Evolutionary conservation across 2,888 invertebrate species (phyloP).

Genomic region (Apodemia hepburni): DNA sequence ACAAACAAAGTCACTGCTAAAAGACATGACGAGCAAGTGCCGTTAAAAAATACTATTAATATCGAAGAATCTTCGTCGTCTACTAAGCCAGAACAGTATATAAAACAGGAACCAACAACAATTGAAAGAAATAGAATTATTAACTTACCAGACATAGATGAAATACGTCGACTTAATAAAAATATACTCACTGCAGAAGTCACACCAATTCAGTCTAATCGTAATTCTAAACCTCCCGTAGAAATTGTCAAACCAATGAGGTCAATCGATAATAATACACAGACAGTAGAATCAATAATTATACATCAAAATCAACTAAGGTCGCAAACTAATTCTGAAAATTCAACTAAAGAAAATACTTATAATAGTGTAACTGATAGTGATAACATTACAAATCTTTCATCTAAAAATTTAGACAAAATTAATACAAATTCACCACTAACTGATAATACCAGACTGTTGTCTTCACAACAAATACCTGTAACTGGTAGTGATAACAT

Average conservation of each 20-base stretch:
- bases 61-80: not conserved
- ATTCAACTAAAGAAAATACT: no score
- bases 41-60: not conserved
- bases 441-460: no score
- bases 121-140: constrained; percentile 51
- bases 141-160: constrained; percentile 51
- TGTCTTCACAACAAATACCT: no score
- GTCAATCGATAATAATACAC: not conserved
- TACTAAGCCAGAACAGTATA: not conserved
- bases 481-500: no score
- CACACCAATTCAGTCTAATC: constrained; percentile 45
- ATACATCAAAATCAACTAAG: no score
- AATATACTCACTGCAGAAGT: constrained; percentile 57
- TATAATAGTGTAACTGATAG: no score
- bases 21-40: constrained; percentile 23
- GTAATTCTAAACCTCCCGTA: constrained; percentile 27
- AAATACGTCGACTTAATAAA: constrained; percentile 46
- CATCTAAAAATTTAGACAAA: no score
- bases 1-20: constrained; percentile 21
- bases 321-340: no score
- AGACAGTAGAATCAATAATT: not conserved
- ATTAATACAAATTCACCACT: no score
- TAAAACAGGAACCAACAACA: not conserved
- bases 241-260: constrained; percentile 18
- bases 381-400: no score